Conservation (phyloP, 2,888 invertebrate genomes). For the Cryptus armator region DNA sequence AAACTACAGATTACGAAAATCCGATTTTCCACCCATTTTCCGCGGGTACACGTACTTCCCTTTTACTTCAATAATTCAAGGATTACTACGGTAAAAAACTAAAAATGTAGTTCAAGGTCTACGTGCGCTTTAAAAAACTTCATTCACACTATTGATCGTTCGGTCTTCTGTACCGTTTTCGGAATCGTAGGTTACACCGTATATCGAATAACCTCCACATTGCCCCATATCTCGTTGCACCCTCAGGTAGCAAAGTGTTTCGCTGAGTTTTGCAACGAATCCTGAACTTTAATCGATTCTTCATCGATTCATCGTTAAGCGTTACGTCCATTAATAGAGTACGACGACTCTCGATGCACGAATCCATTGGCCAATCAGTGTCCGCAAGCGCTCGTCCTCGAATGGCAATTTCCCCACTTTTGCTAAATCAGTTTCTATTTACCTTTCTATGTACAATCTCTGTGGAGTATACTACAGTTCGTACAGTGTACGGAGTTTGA, state of each 20-base stretch:
- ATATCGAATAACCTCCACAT: no score
- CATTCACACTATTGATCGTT: no score
- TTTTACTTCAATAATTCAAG: no score
- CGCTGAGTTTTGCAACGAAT: conserved; percentile 4
- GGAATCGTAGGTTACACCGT: no score
- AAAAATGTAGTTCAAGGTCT: no score
- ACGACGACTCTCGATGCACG: background rate
- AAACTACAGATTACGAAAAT: no score
- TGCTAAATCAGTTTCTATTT: conserved; percentile 7
- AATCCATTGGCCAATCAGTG: conserved; percentile 8
- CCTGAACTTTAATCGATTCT: conserved; percentile 5
- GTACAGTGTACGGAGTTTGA: background rate
- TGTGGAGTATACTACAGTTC: background rate
- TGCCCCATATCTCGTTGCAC: background rate
- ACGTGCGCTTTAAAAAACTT: no score
- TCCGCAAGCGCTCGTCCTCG: conserved; percentile 8
- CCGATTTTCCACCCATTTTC: no score
- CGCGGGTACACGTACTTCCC: no score
- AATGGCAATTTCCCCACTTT: conserved; percentile 2
- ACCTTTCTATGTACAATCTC: background rate
- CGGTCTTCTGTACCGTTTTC: no score
- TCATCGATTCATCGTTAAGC: conserved; percentile 25
- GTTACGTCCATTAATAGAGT: conserved; percentile 12
- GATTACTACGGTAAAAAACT: no score
- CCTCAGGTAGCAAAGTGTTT: background rate